These are phyloP conservation scores for Asobara japonica DNA, from an alignment of 1,140 invertebrate genomes.

Conservation along the genomic window DNA sequence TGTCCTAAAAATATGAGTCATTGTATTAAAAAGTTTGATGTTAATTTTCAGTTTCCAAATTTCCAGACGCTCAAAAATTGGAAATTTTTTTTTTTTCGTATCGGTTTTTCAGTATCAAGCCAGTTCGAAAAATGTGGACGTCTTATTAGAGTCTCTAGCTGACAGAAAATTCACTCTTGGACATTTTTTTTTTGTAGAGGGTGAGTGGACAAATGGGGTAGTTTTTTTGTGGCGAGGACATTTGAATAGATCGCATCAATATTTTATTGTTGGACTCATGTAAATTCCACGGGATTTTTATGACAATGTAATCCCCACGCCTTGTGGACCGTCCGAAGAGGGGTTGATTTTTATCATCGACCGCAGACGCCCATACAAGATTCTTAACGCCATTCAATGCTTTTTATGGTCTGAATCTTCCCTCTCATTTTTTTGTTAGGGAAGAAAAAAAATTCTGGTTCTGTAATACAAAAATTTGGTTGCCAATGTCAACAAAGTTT, in stretches of 20 bases:
- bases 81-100: no score
- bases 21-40: no score
- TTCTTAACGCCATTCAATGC: background rate
- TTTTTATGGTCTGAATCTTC: background rate
- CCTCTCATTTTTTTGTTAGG: background rate
- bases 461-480: no score
- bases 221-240: background rate
- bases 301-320: constrained; percentile 13
- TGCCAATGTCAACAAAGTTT: no score
- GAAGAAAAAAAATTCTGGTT: background rate
- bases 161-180: no score
- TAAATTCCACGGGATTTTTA: constrained; percentile 46
- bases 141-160: no score
- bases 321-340: constrained; percentile 50
- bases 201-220: background rate
- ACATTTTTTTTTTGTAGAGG: background rate
- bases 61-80: no score
- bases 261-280: constrained; percentile 60
- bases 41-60: no score
- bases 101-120: no score
- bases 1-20: background rate
- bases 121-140: no score
- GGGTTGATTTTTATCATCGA: constrained; percentile 21
- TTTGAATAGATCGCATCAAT: constrained; percentile 45
- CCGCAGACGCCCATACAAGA: background rate